Conservation (phyloP, 2,113 vertebrate species). For the Ranitomeya imitator region DNA sequence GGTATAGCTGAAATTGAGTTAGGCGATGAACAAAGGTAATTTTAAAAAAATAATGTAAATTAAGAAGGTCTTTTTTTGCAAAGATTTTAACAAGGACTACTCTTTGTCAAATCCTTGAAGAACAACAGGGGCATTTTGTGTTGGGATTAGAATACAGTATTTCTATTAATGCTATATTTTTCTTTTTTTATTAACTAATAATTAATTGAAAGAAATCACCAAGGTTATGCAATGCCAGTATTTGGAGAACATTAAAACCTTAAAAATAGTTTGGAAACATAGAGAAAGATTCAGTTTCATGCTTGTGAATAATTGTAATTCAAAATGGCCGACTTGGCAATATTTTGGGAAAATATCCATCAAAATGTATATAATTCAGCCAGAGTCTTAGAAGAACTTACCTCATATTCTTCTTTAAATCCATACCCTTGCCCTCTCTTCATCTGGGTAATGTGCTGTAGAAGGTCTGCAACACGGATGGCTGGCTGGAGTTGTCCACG, state of each 20-base stretch:
- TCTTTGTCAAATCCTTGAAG: not conserved
- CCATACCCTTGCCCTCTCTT: constrained; percentile 96
- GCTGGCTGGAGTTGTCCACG: constrained; percentile 93
- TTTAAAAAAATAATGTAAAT: not conserved
- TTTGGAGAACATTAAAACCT: not conserved
- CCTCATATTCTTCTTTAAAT: constrained; percentile 98
- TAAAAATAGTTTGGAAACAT: not conserved
- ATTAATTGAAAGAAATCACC: not conserved
- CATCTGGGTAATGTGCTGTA: constrained; percentile 99
- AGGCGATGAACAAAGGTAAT: not conserved
- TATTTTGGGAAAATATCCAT: not conserved
- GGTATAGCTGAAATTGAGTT: not conserved
- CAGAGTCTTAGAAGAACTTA: constrained; percentile 66
- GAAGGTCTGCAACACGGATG: constrained; percentile 92
- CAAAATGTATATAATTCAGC: not conserved
- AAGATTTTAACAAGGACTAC: no score
- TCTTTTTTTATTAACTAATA: not conserved
- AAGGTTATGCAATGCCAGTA: not conserved
- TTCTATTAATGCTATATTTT: not conserved
- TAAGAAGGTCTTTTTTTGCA: not conserved
- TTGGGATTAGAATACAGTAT: not conserved
- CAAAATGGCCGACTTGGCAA: not conserved
- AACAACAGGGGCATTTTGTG: not conserved
- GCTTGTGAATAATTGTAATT: not conserved
- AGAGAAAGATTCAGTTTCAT: not conserved